Base-by-base conservation (phyloP, 2,113 vertebrate genomes). In the Gambusia holbrooki region DNA sequence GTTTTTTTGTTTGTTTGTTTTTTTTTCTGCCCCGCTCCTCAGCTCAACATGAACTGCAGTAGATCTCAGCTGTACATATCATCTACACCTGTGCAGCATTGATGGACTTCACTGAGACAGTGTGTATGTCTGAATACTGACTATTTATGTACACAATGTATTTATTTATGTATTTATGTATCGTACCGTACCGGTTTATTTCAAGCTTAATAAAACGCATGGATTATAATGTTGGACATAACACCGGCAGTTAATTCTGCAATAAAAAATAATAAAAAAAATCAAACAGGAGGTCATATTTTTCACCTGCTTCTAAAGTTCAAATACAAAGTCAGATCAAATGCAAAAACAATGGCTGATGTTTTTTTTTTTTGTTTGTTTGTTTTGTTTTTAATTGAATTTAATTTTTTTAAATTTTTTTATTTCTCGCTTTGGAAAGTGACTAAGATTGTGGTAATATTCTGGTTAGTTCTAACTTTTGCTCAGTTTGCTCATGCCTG, bases 141-240 rank as follows among this genome's bases (percentile, higher is more conserved):
- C 81, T 92, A 92, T 92, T 88, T 92, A 87, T 94, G 88, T 90
- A 90, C 78, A 86, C 81, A 84, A 79, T 90, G 35, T 85, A 81
- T 87, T 86, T 91, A 90, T 90, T 82, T 87, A 91, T 86, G 81
- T 83, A 87, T 84, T 48, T 85, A 84, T 87, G 87, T 91, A 90
- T 90, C 82, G 81, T 83, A 87, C 79, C n/a, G 85, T 85, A 70
- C 83, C 73, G 1, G 58, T 92, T 91, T 85, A 71, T 84, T 91
- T 92, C 29, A 83, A 83, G 81, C 68, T 89, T 76, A 87, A 94
- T 85, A 95, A 96, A 95, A 96, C 95, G 95, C 94, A 95, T 95
- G 92, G 74, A 87, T 58, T 92, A 90, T 87, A 81, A 87, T 82
- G 88, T 83, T 83, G 87, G 76, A 84, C 71, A 88, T 83, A 85